Percentiles rank a stretch among this genome's conserved stretches.
These are phyloP conservation scores for Andrena trimmerana DNA, from an alignment of 2,888 invertebrate species.

Conservation along the genomic window DNA sequence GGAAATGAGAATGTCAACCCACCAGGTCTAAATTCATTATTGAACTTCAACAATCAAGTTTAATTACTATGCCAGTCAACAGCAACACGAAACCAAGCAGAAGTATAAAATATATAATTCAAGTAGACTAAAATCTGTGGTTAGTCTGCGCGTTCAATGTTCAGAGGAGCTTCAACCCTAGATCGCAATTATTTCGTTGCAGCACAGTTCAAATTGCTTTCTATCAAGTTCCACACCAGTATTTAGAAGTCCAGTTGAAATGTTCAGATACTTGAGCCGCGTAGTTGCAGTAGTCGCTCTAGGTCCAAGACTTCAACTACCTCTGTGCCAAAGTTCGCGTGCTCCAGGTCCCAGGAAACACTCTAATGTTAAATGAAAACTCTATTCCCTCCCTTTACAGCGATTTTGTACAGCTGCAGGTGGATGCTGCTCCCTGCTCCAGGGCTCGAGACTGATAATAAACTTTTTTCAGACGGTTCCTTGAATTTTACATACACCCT, in stretches of 20 bases:
- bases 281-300: neutral
- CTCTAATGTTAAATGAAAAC: conserved; percentile 2
- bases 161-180: too few species aligned
- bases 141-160: too few species aligned
- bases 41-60: too few species aligned
- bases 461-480: neutral
- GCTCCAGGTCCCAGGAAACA: neutral
- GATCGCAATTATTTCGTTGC: neutral
- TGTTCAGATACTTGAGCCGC: neutral
- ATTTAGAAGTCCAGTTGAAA: neutral
- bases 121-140: neutral
- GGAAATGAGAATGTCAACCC: neutral
- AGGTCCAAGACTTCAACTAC: neutral
- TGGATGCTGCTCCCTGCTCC: neutral
- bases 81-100: too few species aligned
- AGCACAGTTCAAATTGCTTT: neutral
- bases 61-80: too few species aligned
- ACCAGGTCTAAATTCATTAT: too few species aligned
- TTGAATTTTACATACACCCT: neutral
- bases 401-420: neutral
- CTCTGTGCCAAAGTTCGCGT: neutral
- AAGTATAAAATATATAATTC: neutral
- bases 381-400: neutral
- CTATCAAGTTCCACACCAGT: neutral
- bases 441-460: neutral